phyloP scores from a whole-genome alignment of 2,797 vertebrate species.

The Acipenser oxyrinchus region DNA sequence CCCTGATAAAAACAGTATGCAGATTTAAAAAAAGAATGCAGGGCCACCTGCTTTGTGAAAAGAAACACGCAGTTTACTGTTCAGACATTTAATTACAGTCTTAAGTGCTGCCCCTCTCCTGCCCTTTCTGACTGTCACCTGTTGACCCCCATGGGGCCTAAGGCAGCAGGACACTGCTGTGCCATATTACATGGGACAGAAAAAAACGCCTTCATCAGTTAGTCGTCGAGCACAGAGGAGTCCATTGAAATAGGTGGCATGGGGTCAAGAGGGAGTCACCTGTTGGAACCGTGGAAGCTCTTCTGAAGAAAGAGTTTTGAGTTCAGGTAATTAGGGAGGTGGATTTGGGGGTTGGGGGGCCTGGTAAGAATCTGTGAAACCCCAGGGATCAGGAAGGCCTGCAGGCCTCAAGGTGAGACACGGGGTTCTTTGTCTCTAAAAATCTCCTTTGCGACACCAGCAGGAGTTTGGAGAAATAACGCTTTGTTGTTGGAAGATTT shows the following conservation, averaged over 20 bases:
- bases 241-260: constrained; percentile 2
- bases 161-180: constrained; percentile 25
- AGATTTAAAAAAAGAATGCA: constrained; percentile 15
- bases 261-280: constrained; percentile 26
- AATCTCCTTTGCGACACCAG: constrained; percentile 26
- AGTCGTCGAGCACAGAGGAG: constrained; percentile 20
- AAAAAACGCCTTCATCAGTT: constrained; percentile 18
- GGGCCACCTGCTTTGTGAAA: constrained; percentile 48
- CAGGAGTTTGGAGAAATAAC: background rate
- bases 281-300: constrained; percentile 41
- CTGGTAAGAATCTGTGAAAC: constrained; percentile 59
- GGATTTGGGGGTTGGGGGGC: constrained; percentile 33
- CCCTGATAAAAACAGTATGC: too few relatives aligned
- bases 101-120: constrained; percentile 37
- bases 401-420: constrained; percentile 36
- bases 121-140: constrained; percentile 45
- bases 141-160: constrained; percentile 39
- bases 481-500: constrained; percentile 14
- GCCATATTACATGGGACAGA: constrained; percentile 32
- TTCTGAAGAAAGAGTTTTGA: constrained; percentile 37
- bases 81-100: constrained; percentile 49
- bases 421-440: constrained; percentile 13
- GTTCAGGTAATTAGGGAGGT: constrained; percentile 31
- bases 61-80: constrained; percentile 45
- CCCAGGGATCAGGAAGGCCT: constrained; percentile 28